Conservation (phyloP, 2,797 vertebrate genomes). For the Sebastes steindachneri region DNA sequence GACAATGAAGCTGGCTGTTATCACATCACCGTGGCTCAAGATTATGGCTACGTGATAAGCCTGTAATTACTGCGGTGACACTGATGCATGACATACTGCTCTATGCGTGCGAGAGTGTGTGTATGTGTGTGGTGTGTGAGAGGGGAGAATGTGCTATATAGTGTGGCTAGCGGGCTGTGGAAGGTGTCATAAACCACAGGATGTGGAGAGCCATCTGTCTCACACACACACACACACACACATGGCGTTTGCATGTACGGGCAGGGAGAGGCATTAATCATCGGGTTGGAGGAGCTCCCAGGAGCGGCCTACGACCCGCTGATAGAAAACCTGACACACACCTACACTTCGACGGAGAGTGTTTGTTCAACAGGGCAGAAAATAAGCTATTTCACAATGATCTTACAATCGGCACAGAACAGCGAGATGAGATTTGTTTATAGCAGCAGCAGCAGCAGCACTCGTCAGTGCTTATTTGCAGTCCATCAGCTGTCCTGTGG, state of each 20-base stretch:
- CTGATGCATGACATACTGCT: conserved; percentile 73
- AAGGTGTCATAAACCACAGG: conserved; percentile 82
- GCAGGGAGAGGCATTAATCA: conserved; percentile 81
- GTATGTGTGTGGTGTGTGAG: conserved; percentile 12
- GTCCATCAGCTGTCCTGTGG: conserved; percentile 48
- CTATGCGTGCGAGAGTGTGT: background rate
- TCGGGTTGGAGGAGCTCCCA: conserved; percentile 67
- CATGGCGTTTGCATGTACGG: conserved; percentile 69
- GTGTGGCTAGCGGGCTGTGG: conserved; percentile 66
- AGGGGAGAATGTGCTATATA: conserved; percentile 43
- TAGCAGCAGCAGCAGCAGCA: background rate
- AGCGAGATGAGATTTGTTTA: conserved; percentile 46
- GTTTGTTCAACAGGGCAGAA: conserved; percentile 57
- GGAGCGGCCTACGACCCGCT: conserved; percentile 61
- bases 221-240: conserved; percentile 23
- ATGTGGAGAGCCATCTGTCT: conserved; percentile 81
- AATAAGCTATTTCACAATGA: conserved; percentile 66
- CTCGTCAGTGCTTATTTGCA: conserved; percentile 31
- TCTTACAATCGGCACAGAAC: conserved; percentile 60
- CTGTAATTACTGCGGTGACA: conserved; percentile 79
- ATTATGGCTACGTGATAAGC: conserved; percentile 78
- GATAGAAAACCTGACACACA: conserved; percentile 60
- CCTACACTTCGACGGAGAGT: conserved; percentile 35
- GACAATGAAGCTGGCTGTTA: conserved; percentile 74
- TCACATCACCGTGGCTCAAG: conserved; percentile 72